Conservation (phyloP, 2,888 invertebrate genomes). For the Alitta virens region DNA sequence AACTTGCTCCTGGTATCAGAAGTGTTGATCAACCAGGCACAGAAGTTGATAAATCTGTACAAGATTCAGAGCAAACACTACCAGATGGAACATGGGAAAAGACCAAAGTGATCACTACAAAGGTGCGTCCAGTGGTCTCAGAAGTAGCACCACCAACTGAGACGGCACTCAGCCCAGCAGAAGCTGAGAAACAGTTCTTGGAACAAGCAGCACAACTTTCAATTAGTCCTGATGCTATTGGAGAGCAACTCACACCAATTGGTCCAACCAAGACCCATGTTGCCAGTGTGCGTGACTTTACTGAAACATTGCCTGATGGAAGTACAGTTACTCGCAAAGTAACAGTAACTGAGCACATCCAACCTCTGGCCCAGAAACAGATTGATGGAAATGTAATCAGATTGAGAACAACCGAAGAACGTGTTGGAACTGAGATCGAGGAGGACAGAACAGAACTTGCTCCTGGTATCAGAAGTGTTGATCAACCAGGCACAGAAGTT, state of each 20-base stretch:
- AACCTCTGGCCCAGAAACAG: too few relatives aligned
- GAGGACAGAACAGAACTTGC: constrained; percentile 16
- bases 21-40: constrained; percentile 3
- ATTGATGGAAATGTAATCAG: too few relatives aligned
- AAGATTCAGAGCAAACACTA: constrained; percentile 10
- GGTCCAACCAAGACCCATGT: not conserved
- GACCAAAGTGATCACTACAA: constrained; percentile 11
- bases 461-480: constrained; percentile 15
- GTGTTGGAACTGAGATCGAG: constrained; percentile 16
- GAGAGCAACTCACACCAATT: too few relatives aligned
- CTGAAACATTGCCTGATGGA: constrained; percentile 42
- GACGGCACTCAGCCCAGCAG: not conserved
- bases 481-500: constrained; percentile 19
- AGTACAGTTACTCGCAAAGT: constrained; percentile 37
- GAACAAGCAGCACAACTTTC: too few relatives aligned
- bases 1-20: constrained; percentile 14
- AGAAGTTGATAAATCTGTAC: not conserved
- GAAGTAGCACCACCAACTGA: not conserved
- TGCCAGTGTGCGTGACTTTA: constrained; percentile 15
- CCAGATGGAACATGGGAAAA: constrained; percentile 15
- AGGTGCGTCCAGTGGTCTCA: not conserved
- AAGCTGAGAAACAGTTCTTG: not conserved
- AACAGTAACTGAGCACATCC: too few relatives aligned
- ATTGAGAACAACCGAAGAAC: not conserved
- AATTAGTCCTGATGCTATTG: too few relatives aligned